Percentiles rank a stretch among this genome's conserved stretches.
These are phyloP conservation scores for Brachyptera putata DNA, from an alignment of 2,888 invertebrate species.

Conservation along the genomic window DNA sequence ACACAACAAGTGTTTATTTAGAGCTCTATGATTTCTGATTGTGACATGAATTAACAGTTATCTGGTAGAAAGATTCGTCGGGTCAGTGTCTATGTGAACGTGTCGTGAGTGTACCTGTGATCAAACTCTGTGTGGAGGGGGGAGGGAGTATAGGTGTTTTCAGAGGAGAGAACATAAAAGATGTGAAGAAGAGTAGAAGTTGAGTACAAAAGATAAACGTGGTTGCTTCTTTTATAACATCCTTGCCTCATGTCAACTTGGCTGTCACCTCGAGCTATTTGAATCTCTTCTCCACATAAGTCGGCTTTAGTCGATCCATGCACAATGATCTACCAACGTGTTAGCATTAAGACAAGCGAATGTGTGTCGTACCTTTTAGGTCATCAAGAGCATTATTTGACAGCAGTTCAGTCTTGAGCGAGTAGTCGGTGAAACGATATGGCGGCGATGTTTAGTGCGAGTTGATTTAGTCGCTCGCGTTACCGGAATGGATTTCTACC, in stretches of 20 bases:
- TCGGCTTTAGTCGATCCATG: too few relatives aligned
- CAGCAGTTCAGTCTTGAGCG: background rate
- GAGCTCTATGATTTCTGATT: too few relatives aligned
- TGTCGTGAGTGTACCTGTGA: too few relatives aligned
- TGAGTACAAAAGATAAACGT: constrained; percentile 29
- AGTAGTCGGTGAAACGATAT: background rate
- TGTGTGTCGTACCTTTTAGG: background rate
- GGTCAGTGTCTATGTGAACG: too few relatives aligned
- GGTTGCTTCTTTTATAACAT: constrained; percentile 17
- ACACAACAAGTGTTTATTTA: constrained; percentile 1
- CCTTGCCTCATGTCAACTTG: constrained; percentile 24
- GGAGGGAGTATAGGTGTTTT: too few relatives aligned
- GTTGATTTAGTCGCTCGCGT: background rate
- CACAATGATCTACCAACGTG: too few relatives aligned
- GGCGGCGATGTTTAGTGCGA: too few relatives aligned
- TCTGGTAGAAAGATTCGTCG: too few relatives aligned
- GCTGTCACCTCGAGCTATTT: constrained; percentile 24
- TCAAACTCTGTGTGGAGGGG: too few relatives aligned
- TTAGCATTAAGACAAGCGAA: background rate
- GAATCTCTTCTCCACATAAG: too few relatives aligned
- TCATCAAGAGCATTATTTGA: background rate
- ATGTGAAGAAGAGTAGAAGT: constrained; percentile 22
- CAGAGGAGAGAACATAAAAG: constrained; percentile 26
- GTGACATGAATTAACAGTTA: too few relatives aligned
- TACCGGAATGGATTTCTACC: background rate